phyloP scores from a whole-genome alignment of 2,888 invertebrate species.

The Drosophila buzzatii region DNA sequence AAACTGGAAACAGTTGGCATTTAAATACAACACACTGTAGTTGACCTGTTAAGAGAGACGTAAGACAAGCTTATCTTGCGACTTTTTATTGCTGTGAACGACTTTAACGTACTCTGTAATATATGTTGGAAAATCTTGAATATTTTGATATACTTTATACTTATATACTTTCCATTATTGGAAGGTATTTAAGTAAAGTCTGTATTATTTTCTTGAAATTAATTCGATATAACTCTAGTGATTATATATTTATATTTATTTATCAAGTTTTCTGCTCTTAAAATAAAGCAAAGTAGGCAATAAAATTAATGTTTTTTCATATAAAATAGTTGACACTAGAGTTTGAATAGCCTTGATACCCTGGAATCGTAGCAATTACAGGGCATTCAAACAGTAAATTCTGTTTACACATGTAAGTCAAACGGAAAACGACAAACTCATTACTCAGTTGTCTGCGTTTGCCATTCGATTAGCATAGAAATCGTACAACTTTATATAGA shows the following conservation, averaged over 20 bases:
- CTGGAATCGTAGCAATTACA: not conserved
- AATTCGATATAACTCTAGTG: too few species aligned
- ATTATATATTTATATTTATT: too few species aligned
- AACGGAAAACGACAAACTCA: constrained; percentile 62
- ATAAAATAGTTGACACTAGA: not conserved
- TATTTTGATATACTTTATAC: too few species aligned
- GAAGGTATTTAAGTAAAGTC: too few species aligned
- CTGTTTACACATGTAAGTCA: constrained; percentile 69
- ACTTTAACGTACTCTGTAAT: constrained; percentile 4
- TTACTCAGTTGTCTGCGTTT: constrained; percentile 64
- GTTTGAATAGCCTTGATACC: not conserved
- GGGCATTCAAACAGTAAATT: constrained; percentile 18
- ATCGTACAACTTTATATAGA: constrained; percentile 53
- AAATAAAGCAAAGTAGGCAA: too few species aligned
- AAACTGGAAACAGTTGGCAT: constrained; percentile 44
- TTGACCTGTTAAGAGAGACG: constrained; percentile 44
- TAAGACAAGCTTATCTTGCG: not conserved
- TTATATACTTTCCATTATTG: too few species aligned
- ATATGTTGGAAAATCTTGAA: too few species aligned
- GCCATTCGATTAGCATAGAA: constrained; percentile 73
- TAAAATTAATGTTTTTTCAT: too few species aligned
- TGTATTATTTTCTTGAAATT: too few species aligned
- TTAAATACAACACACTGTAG: constrained; percentile 31
- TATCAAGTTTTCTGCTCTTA: too few species aligned
- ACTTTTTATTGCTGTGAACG: too few species aligned